Evolutionary conservation across 2,797 vertebrate species (phyloP).

Genomic region (Uromys caudimaculatus): DNA sequence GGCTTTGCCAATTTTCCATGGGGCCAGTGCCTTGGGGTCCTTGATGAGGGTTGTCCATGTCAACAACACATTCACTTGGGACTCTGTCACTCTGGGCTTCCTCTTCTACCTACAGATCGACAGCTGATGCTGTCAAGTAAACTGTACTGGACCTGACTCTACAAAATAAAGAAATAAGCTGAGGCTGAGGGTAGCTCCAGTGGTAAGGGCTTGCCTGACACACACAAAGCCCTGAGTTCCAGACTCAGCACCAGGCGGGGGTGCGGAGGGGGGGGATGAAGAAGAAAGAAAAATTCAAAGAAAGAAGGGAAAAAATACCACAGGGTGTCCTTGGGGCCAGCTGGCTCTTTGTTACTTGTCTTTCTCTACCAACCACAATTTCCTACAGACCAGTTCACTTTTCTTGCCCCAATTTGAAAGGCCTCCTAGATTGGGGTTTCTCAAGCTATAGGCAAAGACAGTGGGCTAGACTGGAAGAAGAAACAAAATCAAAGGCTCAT

Average conservation of each 20-base stretch:
- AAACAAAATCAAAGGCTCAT: constrained; percentile 69
- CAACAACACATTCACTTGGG: background rate
- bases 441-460: constrained; percentile 27
- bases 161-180: background rate
- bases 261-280: background rate
- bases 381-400: constrained; percentile 66
- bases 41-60: background rate
- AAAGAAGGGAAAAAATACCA: background rate
- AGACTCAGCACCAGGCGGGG: background rate
- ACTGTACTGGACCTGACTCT: rapidly evolving
- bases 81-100: background rate
- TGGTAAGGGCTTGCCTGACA: background rate
- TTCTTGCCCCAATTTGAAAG: constrained; percentile 55
- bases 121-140: background rate
- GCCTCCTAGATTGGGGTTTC: constrained; percentile 24
- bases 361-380: background rate
- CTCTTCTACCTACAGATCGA: background rate
- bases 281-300: background rate
- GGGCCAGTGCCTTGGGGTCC: background rate
- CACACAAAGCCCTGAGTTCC: background rate
- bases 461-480: background rate
- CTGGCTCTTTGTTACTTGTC: background rate
- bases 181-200: background rate
- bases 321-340: background rate
- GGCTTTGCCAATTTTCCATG: background rate